Evolutionary conservation across 2,113 vertebrate genomes (phyloP), one percentile per base, ranked within the genome.

Genomic region (Leucopsar rothschildi): DNA sequence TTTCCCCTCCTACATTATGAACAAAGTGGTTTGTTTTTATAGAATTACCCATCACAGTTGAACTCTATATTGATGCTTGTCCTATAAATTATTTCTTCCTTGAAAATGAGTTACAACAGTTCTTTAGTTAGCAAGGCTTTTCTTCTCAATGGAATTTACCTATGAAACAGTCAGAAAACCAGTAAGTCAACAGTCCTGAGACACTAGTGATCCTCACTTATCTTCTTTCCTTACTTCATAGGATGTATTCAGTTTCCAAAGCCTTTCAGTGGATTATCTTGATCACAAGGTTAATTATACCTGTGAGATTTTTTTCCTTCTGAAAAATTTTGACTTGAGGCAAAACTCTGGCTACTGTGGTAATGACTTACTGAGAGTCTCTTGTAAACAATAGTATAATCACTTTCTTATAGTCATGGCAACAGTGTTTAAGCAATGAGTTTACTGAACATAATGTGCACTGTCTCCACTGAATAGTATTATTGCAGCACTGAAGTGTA

Each of bases 381-480:
- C 73, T 90, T 85, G 89, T 92, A 93, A 90, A 97, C 82, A 94
- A 86, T 71, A 92, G 85, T 88, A 44, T 90, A 95, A 96, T 97
- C 92, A 87, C 86, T 97, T 97, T 96, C 89, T 95, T 93, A 96
- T 91, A 96, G 95, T 93, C 89, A 81, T 91, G 93, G 93, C 84
- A 96, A 97, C 97, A 86, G 81, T 21, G 50, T 79, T 95, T 87
- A 89, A 97, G 88, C 88, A 92, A 76, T 80, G 69, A 73, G 90
- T 90, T 96, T 78, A 76, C 64, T 86, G 92, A 96, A 94, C 94
- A 81, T 94, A 93, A 64, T 75, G 56, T 76, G 56, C 53, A 47
- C 86, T 89, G 89, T 93, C 93, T 92, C 89, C 83, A 71, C 92
- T 77, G 84, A 93, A 86, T 73, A 93, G 84, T 53, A 65, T 18